These are phyloP conservation scores for Eulacestoma nigropectus DNA, from an alignment of 2,113 vertebrate species.

Conservation along the genomic window DNA sequence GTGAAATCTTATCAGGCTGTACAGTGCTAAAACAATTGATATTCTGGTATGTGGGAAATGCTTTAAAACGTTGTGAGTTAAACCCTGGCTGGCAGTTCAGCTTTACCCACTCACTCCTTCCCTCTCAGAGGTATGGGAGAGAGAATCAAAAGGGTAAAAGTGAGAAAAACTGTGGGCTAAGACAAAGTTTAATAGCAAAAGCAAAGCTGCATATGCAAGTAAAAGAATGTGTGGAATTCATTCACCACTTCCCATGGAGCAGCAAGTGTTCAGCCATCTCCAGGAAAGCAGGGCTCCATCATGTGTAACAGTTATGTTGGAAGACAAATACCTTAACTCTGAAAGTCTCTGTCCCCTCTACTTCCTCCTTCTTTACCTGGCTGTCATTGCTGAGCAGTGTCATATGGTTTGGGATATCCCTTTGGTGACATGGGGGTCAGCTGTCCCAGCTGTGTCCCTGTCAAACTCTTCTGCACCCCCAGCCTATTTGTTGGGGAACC, in stretches of 20 bases:
- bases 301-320: not conserved
- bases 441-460: not conserved
- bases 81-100: not conserved
- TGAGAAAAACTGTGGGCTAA: not conserved
- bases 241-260: not conserved
- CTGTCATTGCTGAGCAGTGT: not conserved
- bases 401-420: not conserved
- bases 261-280: not conserved
- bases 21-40: not conserved
- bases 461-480: not conserved
- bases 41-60: not conserved
- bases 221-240: not conserved
- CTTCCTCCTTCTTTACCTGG: not conserved
- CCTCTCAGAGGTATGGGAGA: not conserved
- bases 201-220: not conserved
- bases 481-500: not conserved
- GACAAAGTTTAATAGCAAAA: not conserved
- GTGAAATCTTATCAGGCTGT: not conserved
- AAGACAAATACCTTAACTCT: not conserved
- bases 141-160: not conserved
- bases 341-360: not conserved
- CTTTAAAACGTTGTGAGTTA: not conserved
- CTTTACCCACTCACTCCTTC: not conserved
- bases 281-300: not conserved
- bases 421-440: not conserved